A percentile compares a stretch with the other conserved stretches of the same genome.
phyloP scores from a whole-genome alignment of 2,888 invertebrate genomes.

The Conus canariensis region DNA sequence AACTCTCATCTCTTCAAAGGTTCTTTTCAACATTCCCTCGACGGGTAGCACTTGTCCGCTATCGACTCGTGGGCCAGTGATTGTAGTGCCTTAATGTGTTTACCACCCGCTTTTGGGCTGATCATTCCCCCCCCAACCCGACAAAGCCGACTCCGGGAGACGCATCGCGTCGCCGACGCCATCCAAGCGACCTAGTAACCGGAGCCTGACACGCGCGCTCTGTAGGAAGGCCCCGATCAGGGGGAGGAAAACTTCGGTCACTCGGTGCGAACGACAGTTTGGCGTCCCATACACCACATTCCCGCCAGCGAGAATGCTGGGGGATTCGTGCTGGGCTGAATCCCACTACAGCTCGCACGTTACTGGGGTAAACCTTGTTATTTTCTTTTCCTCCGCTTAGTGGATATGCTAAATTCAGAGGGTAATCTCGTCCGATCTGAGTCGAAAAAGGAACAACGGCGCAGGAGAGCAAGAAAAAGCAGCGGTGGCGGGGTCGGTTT shows the following conservation, averaged over 20 bases:
- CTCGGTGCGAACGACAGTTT: conserved; percentile 49
- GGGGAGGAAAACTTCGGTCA: conserved; percentile 67
- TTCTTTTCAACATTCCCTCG: conserved; percentile 85
- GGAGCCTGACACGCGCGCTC: conserved; percentile 78
- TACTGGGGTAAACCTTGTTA: conserved; percentile 81
- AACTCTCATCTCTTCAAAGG: conserved; percentile 85
- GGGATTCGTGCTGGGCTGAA: conserved; percentile 83
- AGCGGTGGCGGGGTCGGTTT: no score
- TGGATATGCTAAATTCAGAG: background rate
- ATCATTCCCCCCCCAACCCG: conserved; percentile 82
- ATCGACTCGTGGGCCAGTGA: conserved; percentile 84
- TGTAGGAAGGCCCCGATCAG: conserved; percentile 74
- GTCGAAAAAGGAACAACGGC: background rate
- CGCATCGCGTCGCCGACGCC: conserved; percentile 27
- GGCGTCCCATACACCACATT: conserved; percentile 82
- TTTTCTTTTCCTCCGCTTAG: no score
- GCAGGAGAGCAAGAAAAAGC: background rate
- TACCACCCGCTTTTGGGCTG: conserved; percentile 84
- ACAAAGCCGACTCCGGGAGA: conserved; percentile 79
- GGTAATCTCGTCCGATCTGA: background rate
- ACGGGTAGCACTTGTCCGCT: conserved; percentile 84
- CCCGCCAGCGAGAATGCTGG: conserved; percentile 62
- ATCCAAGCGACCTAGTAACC: conserved; percentile 44
- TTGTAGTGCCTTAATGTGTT: conserved; percentile 81
- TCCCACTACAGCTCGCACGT: conserved; percentile 85